Conservation (phyloP, 1,140 invertebrate genomes). For the Drosophila bocqueti region DNA sequence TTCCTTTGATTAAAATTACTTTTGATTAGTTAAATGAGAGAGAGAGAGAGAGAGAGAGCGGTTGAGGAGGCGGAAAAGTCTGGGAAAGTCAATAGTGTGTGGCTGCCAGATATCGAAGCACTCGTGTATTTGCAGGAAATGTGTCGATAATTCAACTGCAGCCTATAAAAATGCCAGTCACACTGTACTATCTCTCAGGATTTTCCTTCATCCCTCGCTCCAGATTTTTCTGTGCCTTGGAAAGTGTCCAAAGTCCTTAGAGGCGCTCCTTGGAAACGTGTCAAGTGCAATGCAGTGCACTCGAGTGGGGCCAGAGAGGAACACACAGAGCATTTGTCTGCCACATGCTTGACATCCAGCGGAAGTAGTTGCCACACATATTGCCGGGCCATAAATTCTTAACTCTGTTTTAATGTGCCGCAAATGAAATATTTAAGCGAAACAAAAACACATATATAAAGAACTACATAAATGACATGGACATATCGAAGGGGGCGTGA, state of each 20-base stretch:
- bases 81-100: constrained; percentile 66
- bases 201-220: background rate
- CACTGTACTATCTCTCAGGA: constrained; percentile 34
- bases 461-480: constrained; percentile 54
- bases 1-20: constrained; percentile 79
- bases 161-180: constrained; percentile 68
- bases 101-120: constrained; percentile 17
- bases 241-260: constrained; percentile 44
- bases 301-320: constrained; percentile 36
- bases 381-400: constrained; percentile 54
- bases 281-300: constrained; percentile 78
- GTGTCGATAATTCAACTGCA: constrained; percentile 58
- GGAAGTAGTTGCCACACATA: constrained; percentile 51
- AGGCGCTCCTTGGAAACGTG: constrained; percentile 52
- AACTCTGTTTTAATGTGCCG: constrained; percentile 51
- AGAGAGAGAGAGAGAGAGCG: background rate
- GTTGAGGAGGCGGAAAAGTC: constrained; percentile 25
- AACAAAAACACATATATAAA: background rate
- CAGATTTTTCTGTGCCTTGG: constrained; percentile 33
- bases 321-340: constrained; percentile 47
- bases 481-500: constrained; percentile 42
- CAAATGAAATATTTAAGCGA: constrained; percentile 53
- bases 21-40: constrained; percentile 79
- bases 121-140: constrained; percentile 28
- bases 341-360: constrained; percentile 56